These are phyloP conservation scores for Acanthosepion lycidas DNA, from an alignment of 2,888 invertebrate species.

Conservation along the genomic window DNA sequence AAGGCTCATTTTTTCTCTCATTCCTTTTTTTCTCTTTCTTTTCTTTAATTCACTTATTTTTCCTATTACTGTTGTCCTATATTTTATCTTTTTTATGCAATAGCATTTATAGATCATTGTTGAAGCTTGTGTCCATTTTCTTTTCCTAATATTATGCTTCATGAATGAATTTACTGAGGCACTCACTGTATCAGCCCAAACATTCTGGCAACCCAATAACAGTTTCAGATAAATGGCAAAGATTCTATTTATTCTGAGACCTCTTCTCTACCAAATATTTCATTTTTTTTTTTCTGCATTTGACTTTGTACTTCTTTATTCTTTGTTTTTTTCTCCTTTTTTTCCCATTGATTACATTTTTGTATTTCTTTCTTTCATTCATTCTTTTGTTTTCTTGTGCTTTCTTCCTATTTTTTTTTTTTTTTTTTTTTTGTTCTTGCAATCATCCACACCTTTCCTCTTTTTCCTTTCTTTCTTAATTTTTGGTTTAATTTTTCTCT, in stretches of 20 bases:
- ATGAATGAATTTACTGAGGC: background rate
- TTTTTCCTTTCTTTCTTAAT: background rate
- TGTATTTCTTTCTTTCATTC: background rate
- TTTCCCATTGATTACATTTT: background rate
- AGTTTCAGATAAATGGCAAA: background rate
- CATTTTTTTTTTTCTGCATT: background rate
- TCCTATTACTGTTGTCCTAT: background rate
- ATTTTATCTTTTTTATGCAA: background rate
- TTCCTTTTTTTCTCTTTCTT: background rate
- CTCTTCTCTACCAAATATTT: background rate
- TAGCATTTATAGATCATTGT: background rate
- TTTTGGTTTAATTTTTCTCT: background rate
- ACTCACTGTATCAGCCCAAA: background rate
- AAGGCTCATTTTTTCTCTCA: background rate
- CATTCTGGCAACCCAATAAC: background rate
- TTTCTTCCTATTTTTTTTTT: background rate
- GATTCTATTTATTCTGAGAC: background rate
- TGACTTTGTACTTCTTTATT: background rate
- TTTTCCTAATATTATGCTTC: background rate
- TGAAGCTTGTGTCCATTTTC: background rate
- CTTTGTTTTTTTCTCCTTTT: background rate
- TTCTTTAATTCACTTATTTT: background rate
- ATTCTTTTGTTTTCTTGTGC: background rate
- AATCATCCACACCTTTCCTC: background rate
- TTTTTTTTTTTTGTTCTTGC: no score